These are phyloP conservation scores for Cephalotes varians DNA, from an alignment of 2,888 invertebrate species.

Conservation along the genomic window DNA sequence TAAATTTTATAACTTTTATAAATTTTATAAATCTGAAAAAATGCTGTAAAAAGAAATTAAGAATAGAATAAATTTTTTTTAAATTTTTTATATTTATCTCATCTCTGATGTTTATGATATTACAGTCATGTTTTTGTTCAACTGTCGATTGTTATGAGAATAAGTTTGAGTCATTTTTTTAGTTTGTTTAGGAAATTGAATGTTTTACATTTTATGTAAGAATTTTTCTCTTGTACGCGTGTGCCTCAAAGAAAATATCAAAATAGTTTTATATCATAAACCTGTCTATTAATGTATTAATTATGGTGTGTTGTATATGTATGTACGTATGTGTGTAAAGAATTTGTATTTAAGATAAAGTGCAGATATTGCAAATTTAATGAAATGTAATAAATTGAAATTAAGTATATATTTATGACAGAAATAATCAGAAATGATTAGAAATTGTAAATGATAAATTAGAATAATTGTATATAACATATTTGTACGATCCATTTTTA, in stretches of 20 bases:
- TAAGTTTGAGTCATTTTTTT: neutral
- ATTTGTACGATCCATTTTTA: constrained; percentile 4
- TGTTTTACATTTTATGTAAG: constrained; percentile 31
- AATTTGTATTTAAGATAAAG: constrained; percentile 20
- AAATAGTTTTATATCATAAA: neutral
- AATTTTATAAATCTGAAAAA: too few relatives aligned
- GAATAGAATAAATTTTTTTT: constrained; percentile 3
- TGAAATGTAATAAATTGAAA: neutral
- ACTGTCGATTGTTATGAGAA: neutral
- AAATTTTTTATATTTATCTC: neutral
- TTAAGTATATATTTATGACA: neutral
- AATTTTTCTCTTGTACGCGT: constrained; percentile 59
- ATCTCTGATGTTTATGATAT: neutral
- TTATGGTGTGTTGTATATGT: constrained; percentile 26
- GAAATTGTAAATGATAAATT: neutral
- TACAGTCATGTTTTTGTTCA: neutral
- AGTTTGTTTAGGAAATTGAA: neutral
- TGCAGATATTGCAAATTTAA: constrained; percentile 8
- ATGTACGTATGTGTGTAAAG: neutral
- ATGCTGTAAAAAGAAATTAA: too few relatives aligned
- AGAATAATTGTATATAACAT: constrained; percentile 3
- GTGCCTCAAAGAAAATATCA: constrained; percentile 73
- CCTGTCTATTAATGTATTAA: neutral
- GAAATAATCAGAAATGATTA: neutral
- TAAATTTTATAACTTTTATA: too few relatives aligned